Evolutionary conservation across 2,113 vertebrate species (phyloP).

Genomic region (Nothocercus julius): DNA sequence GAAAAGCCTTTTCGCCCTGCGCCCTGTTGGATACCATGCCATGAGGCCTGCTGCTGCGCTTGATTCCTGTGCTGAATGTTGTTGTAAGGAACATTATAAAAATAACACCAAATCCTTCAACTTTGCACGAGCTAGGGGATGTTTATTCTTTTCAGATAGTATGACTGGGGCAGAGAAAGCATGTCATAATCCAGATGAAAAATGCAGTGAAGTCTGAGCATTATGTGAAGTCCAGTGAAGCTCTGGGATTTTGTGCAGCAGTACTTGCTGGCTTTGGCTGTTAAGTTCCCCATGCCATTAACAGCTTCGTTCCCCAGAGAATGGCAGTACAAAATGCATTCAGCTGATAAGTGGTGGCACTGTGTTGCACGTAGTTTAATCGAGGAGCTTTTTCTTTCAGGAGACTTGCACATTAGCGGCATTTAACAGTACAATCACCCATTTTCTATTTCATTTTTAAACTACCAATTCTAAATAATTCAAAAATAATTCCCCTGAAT

Average conservation of each 20-base stretch:
- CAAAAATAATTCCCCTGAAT: conserved; percentile 50
- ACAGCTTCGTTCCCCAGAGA: background rate
- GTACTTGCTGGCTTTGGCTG: background rate
- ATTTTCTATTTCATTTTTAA: conserved; percentile 41
- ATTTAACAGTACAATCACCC: conserved; percentile 26
- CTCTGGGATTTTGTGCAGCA: background rate
- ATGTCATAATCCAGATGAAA: fast-evolving
- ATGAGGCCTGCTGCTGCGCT: background rate
- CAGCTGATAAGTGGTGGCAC: conserved; percentile 21
- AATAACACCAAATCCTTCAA: fast-evolving
- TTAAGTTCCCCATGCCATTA: background rate
- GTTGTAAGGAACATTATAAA: fast-evolving
- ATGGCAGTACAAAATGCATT: background rate
- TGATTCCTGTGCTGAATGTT: background rate
- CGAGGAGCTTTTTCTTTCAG: conserved; percentile 31
- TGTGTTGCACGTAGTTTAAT: conserved; percentile 15
- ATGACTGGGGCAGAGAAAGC: fast-evolving
- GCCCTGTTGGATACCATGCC: fast-evolving
- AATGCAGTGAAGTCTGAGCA: fast-evolving
- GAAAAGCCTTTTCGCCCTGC: background rate
- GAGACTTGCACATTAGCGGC: conserved; percentile 29
- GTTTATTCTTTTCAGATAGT: background rate
- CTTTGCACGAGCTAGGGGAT: background rate
- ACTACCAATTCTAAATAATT: conserved; percentile 53
- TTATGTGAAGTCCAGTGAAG: background rate